These are phyloP conservation scores for Tuberolachnus salignus DNA, from an alignment of 2,888 invertebrate genomes.

Conservation along the genomic window DNA sequence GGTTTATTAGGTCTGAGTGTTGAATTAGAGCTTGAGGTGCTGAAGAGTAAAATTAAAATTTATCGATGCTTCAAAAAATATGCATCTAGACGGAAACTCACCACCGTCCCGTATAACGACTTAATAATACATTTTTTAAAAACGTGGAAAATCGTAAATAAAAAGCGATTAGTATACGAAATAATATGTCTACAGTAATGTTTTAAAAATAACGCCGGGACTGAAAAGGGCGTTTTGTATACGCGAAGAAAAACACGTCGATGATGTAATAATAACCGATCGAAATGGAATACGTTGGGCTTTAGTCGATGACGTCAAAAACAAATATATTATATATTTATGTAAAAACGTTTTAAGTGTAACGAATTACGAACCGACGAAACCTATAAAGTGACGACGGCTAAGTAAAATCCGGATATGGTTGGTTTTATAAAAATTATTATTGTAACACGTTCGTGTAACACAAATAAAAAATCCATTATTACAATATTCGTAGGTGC, in stretches of 20 bases:
- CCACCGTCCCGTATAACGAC: too few relatives aligned
- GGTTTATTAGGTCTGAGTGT: too few relatives aligned
- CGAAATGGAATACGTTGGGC: constrained; percentile 1
- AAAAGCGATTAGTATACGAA: too few relatives aligned
- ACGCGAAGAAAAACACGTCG: not conserved
- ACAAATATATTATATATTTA: constrained; percentile 4
- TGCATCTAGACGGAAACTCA: too few relatives aligned
- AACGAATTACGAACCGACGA: constrained; percentile 4
- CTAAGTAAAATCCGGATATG: constrained; percentile 21
- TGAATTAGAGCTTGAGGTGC: too few relatives aligned
- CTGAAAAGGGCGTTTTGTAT: constrained; percentile 1
- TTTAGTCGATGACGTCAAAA: constrained; percentile 14
- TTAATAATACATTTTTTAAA: too few relatives aligned
- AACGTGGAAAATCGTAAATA: too few relatives aligned
- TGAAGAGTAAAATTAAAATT: too few relatives aligned
- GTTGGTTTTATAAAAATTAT: constrained; percentile 6
- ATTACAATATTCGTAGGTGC: too few relatives aligned
- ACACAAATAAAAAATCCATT: not conserved
- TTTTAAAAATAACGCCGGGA: not conserved
- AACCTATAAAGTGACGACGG: not conserved
- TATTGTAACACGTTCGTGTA: not conserved
- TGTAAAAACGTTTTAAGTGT: constrained; percentile 11
- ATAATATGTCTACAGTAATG: too few relatives aligned
- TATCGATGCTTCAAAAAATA: too few relatives aligned
- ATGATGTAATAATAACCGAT: constrained; percentile 12